phyloP scores from a whole-genome alignment of 2,888 invertebrate species.

The Volucella bombylans region DNA sequence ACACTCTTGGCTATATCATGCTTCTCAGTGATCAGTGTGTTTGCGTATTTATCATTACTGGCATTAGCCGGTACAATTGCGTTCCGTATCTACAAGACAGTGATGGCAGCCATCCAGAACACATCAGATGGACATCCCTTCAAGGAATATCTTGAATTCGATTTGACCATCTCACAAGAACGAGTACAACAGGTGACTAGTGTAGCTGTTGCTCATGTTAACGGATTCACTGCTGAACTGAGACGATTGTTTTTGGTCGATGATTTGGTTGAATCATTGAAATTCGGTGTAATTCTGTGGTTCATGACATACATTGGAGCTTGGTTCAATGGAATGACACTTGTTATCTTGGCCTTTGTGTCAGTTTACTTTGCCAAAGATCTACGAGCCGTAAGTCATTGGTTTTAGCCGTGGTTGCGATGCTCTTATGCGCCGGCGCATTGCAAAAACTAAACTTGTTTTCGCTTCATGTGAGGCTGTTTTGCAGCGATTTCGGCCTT shows the following conservation, averaged over 20 bases:
- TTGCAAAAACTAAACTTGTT: too few species aligned
- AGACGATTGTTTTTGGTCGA: constrained; percentile 97
- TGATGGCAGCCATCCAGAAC: constrained; percentile 97
- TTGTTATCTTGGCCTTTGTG: constrained; percentile 97
- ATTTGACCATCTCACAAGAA: constrained; percentile 94
- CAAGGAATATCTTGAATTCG: constrained; percentile 94
- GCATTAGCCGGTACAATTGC: constrained; percentile 93
- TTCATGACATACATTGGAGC: constrained; percentile 98
- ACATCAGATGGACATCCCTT: constrained; percentile 98
- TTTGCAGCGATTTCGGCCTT: too few species aligned
- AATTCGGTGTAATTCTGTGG: constrained; percentile 98
- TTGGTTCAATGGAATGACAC: constrained; percentile 99
- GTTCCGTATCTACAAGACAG: constrained; percentile 98
- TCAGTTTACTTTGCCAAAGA: too few species aligned
- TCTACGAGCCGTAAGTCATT: too few species aligned
- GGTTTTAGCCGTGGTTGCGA: too few species aligned
- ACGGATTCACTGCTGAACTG: constrained; percentile 91
- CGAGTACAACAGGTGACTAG: constrained; percentile 95
- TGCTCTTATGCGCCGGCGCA: too few species aligned
- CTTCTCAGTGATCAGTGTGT: constrained; percentile 97
- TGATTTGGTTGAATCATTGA: constrained; percentile 96
- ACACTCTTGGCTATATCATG: constrained; percentile 96
- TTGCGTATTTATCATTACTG: constrained; percentile 94
- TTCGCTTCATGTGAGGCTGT: too few species aligned
- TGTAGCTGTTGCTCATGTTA: constrained; percentile 92